Base-by-base conservation (phyloP, 2,888 invertebrate species). In the Cryptocephalus primarius region DNA sequence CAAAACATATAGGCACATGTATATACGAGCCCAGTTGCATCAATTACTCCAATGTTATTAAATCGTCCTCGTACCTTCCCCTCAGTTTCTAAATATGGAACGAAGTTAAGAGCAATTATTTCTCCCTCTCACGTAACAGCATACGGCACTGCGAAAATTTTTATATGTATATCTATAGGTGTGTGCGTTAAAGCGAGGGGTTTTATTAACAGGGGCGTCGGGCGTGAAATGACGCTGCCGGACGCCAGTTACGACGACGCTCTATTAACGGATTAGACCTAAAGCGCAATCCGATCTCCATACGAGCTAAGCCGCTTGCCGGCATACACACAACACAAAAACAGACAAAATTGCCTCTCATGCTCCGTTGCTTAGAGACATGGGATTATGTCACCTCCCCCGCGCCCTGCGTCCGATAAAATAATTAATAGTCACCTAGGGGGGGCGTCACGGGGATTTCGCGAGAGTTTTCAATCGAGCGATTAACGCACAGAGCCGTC, bases 241-340 rank as follows among this genome's bases (percentile, higher is more conserved):
- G 57, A 56, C 64, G 60, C 59, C 61, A 60, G 13, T 13, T 12
- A 40, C 56, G 60, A 58, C 60, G 62, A 58, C 60, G 63, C 59
- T 61, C 65, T 64, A 65, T 64, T 64, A 66, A 64, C 62, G 64
- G 64, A 64, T 65, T 63, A 64, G 56, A 57, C 53, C 55, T n/a
- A 10, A 50, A 62, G 64, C 64, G 65, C 65, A 68, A 67, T 67
- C 66, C 64, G 67, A 67, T 68, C 66, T 65, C 64, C 65, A 66
- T 64, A 66, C 60, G 51, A 52, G 55, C 10, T 57, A 59, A 63
- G 65, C 64, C 58, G 59, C 53, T 55, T 58, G 56, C 52, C 60
- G 48, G 49, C 48, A 46, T 48, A 47, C 52, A 50, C 46, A 32
- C 42, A 36, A 56, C 59, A 61, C 63, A 62, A 61, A 64, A 64